Evolutionary conservation across 2,888 invertebrate genomes (phyloP).

Genomic region (Gandaritis pyraliata): DNA sequence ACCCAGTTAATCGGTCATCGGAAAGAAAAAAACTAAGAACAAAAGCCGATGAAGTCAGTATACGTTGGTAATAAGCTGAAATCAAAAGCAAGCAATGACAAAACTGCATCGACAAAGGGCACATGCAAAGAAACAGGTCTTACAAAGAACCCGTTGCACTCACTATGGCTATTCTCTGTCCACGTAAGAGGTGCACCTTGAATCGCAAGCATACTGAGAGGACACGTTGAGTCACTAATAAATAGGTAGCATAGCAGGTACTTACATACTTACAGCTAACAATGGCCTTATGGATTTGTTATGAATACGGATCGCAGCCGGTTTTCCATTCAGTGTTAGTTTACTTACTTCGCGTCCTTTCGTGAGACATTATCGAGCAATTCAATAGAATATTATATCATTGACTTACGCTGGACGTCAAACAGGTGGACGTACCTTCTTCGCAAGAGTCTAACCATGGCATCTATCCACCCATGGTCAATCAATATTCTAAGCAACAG

Average conservation of each 20-base stretch:
- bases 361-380: slow-evolving; percentile 6
- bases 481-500: background rate
- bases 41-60: background rate
- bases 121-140: slow-evolving; percentile 29
- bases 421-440: background rate
- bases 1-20: too few relatives aligned
- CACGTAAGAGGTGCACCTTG: slow-evolving; percentile 38
- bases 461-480: background rate
- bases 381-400: slow-evolving; percentile 15
- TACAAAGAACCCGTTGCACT: slow-evolving; percentile 27
- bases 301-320: slow-evolving; percentile 31
- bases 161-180: slow-evolving; percentile 33
- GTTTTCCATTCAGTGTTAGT: slow-evolving; percentile 27
- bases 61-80: slow-evolving; percentile 14
- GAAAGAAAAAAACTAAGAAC: too few relatives aligned
- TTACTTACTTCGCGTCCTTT: slow-evolving; percentile 20
- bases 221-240: slow-evolving; percentile 38
- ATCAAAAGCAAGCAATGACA: slow-evolving; percentile 20
- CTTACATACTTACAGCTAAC: slow-evolving; percentile 25
- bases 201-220: slow-evolving; percentile 22
- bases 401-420: background rate
- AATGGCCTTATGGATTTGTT: slow-evolving; percentile 36
- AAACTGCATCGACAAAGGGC: slow-evolving; percentile 22
- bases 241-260: slow-evolving; percentile 13
- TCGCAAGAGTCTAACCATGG: background rate